phyloP scores from a whole-genome alignment of 1,140 invertebrate genomes.

The Aphaenogaster floridana region DNA sequence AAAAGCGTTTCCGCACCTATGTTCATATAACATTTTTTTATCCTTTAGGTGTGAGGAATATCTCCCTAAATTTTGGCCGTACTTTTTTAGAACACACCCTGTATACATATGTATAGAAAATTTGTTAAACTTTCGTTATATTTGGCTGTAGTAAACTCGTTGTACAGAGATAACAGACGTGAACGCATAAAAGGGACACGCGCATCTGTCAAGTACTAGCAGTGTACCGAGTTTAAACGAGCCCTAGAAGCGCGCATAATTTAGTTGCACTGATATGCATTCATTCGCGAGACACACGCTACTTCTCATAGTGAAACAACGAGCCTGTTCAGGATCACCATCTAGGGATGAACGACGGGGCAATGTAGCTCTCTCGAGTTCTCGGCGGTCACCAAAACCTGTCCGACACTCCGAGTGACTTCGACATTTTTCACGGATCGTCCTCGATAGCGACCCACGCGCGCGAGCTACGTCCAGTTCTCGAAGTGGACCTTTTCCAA shows the following conservation, averaged over 20 bases:
- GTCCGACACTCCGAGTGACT: constrained; percentile 40
- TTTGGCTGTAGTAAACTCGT: constrained; percentile 9
- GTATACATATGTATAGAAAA: neutral
- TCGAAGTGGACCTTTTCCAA: constrained; percentile 48
- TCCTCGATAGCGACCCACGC: constrained; percentile 51
- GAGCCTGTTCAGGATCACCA: constrained; percentile 54
- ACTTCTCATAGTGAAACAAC: constrained; percentile 52
- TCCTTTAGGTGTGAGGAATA: too few relatives aligned
- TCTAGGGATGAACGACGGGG: constrained; percentile 45
- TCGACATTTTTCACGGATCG: constrained; percentile 24
- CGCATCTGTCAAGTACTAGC: constrained; percentile 36
- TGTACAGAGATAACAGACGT: constrained; percentile 2
- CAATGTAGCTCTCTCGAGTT: constrained; percentile 40
- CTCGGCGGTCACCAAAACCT: constrained; percentile 49
- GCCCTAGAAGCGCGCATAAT: constrained; percentile 58
- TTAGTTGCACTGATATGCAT: constrained; percentile 59
- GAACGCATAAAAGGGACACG: constrained; percentile 44
- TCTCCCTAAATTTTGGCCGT: too few relatives aligned
- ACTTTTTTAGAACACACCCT: too few relatives aligned
- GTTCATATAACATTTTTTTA: too few relatives aligned
- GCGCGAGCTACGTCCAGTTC: constrained; percentile 33
- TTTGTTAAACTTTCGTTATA: constrained; percentile 21
- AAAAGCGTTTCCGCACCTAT: too few relatives aligned
- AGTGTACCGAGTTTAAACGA: constrained; percentile 44
- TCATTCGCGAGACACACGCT: constrained; percentile 50